Evolutionary conservation across 2,113 vertebrate genomes (phyloP), one percentile per base, ranked within the genome.

Genomic region (Burhinus oedicnemus): DNA sequence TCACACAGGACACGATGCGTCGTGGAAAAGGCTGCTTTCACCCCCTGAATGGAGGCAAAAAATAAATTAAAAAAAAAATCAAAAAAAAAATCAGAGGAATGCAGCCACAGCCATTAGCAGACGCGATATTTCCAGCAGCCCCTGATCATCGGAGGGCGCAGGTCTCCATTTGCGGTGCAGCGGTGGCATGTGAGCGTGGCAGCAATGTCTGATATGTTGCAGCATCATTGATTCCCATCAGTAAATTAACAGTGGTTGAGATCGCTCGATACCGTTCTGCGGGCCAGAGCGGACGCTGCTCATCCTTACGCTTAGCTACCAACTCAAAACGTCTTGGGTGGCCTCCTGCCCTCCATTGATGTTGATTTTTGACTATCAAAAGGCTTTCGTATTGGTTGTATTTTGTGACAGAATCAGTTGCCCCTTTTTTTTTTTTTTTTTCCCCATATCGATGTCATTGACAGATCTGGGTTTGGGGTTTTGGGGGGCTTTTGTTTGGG

Each of bases 1-100:
- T 90, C 1, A 0, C 62, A 36, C 0, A 0, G 54, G 64, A 32
- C 12, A 6, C 0, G 3, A 4, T 62, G 38, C 12, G 4, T 84
- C 83, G 58, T 61, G 71, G 86, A 61, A 89, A 72, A 78, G 18
- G 45, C 64, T 82, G 26, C 9, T 84, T 91, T 94, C n/a, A 36
- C 71, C 36, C 27, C 6, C 47, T 13, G 52, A 90, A 62, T 3
- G 12, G 44, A 80, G 32, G 42, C 4, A 0, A 18, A 23, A 57
- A 51, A 25, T 21, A 21, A 15, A 14, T n/a, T n/a, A n/a, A 14
- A 0, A 18, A 23, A 57, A 51, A 25, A 25, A 22, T 11, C 9
- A 51, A 47, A 15, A 49, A 6, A 11, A 20, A 17, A 84, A 74
- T 82, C 5, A 5, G 36, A 40, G 51, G 51, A 84, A 58, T 18